Evolutionary conservation across 2,113 vertebrate species (phyloP), one percentile per base, ranked within the genome.

Genomic region (Aythya baeri): DNA sequence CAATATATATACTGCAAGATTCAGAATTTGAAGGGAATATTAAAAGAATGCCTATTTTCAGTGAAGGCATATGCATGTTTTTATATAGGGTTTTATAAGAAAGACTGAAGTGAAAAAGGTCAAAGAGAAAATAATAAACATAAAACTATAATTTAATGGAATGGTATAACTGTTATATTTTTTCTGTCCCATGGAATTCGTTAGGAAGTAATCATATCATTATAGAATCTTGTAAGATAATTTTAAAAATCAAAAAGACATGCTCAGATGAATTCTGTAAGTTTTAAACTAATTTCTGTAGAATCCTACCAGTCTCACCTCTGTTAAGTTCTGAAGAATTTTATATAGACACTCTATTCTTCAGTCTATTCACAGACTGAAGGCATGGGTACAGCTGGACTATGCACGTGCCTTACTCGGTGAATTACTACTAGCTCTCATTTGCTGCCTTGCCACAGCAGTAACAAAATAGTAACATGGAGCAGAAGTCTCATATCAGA

Each of bases 401-500:
- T 2, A 92, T 61, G 75, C 85, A 89, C 20, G 5, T 95, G 92
- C 83, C 29, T 93, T 41, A 68, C 36, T 89, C 54, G 89, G 63
- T 89, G 76, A 91, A 85, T 97, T 95, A 65, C 61, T 78, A 55
- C 65, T 62, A 88, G 86, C 70, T 90, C 95, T 86, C 80, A 93
- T 97, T 80, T 84, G 77, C 50, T 97, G 58, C 18, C 29, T 87
- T 80, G 61, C 74, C 91, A 83, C 73, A 89, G 57, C 89, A 93
- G 89, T 84, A 95, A 92, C 88, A 81, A 95, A 97, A 92, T 71
- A 94, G 89, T 81, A 95, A 93, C 67, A 62, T 52, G 94, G 71
- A 85, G 58, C 23, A 96, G 61, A 91, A 68, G 70, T 91, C 86
- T 58, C 44, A 2, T 86, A 91, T 92, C 29, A 3, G 27, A 57